Conservation (phyloP, 2,888 invertebrate genomes). For the Epinotia nisella region DNA sequence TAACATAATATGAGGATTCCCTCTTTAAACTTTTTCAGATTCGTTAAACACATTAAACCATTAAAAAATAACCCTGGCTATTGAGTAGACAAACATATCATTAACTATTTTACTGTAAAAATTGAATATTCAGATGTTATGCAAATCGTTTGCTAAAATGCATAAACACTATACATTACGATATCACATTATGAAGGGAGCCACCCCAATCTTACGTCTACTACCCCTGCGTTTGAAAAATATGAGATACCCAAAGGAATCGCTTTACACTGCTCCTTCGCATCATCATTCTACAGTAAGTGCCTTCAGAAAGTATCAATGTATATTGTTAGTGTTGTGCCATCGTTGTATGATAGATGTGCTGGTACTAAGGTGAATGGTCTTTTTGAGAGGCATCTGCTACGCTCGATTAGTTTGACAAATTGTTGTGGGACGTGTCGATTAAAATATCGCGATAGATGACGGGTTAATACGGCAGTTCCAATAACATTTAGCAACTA, state of each 20-base stretch:
- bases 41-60: neutral
- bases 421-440: slow-evolving; percentile 50
- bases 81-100: slow-evolving; percentile 18
- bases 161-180: slow-evolving; percentile 64
- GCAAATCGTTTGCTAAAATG: slow-evolving; percentile 54
- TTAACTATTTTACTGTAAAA: slow-evolving; percentile 34
- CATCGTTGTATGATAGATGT: slow-evolving; percentile 45
- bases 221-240: slow-evolving; percentile 2
- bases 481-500: slow-evolving; percentile 34
- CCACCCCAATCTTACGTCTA: slow-evolving; percentile 31
- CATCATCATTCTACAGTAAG: neutral
- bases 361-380: slow-evolving; percentile 54
- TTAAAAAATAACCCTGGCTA: neutral
- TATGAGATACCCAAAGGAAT: neutral
- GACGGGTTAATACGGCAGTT: slow-evolving; percentile 42
- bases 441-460: slow-evolving; percentile 44
- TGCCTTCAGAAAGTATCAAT: neutral
- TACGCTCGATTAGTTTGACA: slow-evolving; percentile 59
- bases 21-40: neutral
- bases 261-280: slow-evolving; percentile 21
- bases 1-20: neutral
- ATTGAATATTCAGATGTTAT: slow-evolving; percentile 41
- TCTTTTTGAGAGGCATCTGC: slow-evolving; percentile 64
- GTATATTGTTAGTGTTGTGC: neutral
- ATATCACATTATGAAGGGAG: slow-evolving; percentile 41